A percentile compares a stretch with the other conserved stretches of the same genome.
phyloP scores from a whole-genome alignment of 2,113 vertebrate species.

The Sorex fumeus region DNA sequence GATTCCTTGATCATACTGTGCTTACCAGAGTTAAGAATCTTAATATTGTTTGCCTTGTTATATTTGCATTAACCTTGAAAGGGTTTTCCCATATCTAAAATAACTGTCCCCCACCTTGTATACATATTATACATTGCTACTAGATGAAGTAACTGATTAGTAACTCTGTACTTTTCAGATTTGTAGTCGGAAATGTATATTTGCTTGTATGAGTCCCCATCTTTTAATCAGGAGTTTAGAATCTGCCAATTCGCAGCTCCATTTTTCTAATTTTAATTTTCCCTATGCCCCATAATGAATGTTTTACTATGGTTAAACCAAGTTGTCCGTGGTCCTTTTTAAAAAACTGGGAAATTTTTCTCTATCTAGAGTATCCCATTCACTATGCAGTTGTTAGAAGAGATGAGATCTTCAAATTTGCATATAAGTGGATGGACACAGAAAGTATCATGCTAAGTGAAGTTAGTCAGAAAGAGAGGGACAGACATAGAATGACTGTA shows the following conservation, averaged over 20 bases:
- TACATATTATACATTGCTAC: background rate
- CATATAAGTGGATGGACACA: no score
- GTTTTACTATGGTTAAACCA: background rate
- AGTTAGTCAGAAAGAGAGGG: no score
- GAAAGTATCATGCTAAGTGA: no score
- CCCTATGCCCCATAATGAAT: background rate
- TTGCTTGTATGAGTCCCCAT: background rate
- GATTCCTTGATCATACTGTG: background rate
- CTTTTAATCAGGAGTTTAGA: background rate
- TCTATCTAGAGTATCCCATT: background rate
- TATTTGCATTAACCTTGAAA: background rate
- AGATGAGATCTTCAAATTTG: no score
- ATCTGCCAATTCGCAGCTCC: background rate
- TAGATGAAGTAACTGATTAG: background rate
- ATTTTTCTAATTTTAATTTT: background rate
- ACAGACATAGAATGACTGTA: no score
- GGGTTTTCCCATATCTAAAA: background rate
- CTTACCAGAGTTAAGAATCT: background rate
- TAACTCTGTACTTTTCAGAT: background rate
- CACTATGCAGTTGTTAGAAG: background rate
- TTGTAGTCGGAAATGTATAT: slow-evolving; percentile 22
- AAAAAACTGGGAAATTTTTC: background rate
- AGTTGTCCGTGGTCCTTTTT: background rate
- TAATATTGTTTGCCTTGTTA: background rate
- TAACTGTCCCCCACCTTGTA: background rate